These are phyloP conservation scores for Gymnocypris eckloni DNA, from an alignment of 2,797 vertebrate species.

Conservation along the genomic window DNA sequence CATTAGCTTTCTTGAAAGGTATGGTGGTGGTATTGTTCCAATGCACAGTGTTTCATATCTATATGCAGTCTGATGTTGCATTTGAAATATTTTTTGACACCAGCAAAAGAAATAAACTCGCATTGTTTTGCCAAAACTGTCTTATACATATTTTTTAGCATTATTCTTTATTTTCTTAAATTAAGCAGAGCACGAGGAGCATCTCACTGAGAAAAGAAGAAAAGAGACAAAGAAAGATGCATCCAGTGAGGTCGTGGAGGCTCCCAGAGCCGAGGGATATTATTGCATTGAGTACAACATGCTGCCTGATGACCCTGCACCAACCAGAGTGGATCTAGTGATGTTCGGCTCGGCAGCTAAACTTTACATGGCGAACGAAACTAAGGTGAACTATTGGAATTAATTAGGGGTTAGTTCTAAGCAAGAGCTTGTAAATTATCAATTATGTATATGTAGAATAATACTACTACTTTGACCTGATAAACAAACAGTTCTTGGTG, in stretches of 20 bases:
- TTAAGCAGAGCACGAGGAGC: constrained; percentile 65
- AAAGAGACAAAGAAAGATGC: constrained; percentile 43
- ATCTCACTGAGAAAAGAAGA: constrained; percentile 50
- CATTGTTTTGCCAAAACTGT: not conserved
- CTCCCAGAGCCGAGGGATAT: constrained; percentile 67
- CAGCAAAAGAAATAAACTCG: not conserved
- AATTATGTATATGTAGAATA: constrained; percentile 14
- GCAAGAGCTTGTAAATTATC: not conserved
- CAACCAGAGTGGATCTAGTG: constrained; percentile 78
- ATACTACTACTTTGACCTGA: not conserved
- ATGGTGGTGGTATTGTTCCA: constrained; percentile 15
- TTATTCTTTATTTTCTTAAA: constrained; percentile 28
- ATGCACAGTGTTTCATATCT: not conserved
- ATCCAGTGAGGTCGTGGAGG: constrained; percentile 16
- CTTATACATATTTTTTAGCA: not conserved
- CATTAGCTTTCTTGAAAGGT: constrained; percentile 72
- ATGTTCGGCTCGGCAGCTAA: constrained; percentile 77
- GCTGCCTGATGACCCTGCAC: constrained; percentile 75
- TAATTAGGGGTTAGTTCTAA: not conserved
- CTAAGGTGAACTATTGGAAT: constrained; percentile 68
- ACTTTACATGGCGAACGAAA: constrained; percentile 75
- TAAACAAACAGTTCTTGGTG: constrained; percentile 12
- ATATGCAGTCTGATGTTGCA: not conserved
- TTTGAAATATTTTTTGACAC: not conserved
- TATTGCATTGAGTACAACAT: constrained; percentile 84